Evolutionary conservation across 2,113 vertebrate genomes (phyloP).

Genomic region (Oxygymnocypris stewartii): DNA sequence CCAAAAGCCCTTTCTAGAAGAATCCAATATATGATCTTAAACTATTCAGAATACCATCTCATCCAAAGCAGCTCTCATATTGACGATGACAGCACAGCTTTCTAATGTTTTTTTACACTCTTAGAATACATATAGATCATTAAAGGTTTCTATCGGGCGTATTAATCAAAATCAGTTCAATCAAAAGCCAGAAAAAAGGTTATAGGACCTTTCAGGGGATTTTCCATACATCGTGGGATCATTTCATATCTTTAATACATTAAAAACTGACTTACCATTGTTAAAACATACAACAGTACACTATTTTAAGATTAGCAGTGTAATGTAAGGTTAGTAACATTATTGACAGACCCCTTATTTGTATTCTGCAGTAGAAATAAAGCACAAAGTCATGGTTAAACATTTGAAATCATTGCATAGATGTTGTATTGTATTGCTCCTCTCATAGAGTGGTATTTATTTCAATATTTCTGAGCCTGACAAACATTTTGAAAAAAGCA

Average conservation of each 20-base stretch:
- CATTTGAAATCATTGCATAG: background rate
- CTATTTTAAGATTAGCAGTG: background rate
- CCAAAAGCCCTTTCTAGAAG: conserved; percentile 3
- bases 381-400: background rate
- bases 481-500: conserved; percentile 55
- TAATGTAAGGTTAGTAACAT: background rate
- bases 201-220: background rate
- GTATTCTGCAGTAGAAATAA: background rate
- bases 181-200: background rate
- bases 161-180: background rate
- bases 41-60: background rate
- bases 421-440: conserved; percentile 3
- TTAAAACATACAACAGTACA: background rate
- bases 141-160: too few species aligned
- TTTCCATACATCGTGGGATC: background rate
- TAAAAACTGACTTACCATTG: background rate
- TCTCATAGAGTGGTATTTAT: background rate
- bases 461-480: conserved; percentile 13
- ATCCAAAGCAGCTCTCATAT: background rate
- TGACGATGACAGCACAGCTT: too few species aligned
- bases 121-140: background rate
- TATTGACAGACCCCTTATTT: background rate
- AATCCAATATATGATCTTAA: background rate
- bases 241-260: too few species aligned
- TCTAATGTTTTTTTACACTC: background rate